These are phyloP conservation scores for Basileuterus tristriatus DNA, from an alignment of 2,797 vertebrate genomes.

Conservation along the genomic window DNA sequence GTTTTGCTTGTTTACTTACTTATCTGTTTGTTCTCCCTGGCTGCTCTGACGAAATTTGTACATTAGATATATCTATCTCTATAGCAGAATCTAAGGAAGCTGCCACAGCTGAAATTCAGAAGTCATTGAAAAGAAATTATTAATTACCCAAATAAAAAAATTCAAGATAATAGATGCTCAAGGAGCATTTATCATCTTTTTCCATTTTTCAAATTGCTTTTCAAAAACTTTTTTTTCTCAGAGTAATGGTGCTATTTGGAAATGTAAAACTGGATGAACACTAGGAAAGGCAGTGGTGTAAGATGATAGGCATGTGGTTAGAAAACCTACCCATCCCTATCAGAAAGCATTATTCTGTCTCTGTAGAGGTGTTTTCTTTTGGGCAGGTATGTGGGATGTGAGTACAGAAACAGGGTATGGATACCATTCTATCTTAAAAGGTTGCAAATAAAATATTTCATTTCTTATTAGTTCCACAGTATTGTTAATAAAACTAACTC, in stretches of 20 bases:
- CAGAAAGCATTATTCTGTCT: background rate
- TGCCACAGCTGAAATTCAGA: background rate
- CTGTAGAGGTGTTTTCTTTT: background rate
- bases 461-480: background rate
- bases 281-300: background rate
- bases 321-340: background rate
- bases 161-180: background rate
- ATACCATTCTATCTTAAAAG: background rate
- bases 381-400: background rate
- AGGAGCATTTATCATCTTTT: background rate
- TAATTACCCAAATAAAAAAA: accelerated
- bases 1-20: background rate
- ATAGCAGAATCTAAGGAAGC: background rate
- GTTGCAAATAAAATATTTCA: background rate
- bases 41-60: background rate
- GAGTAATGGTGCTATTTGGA: background rate
- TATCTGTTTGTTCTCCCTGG: background rate
- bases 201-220: background rate
- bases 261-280: background rate
- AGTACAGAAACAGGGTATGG: background rate
- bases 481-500: background rate
- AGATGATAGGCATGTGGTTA: background rate
- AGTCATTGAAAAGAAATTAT: background rate
- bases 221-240: background rate
- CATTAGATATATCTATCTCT: too few species aligned